Percentiles rank a stretch among this genome's conserved stretches.
Conservation (phyloP, 2,888 invertebrate genomes). For the Pelosia muscerda region DNA sequence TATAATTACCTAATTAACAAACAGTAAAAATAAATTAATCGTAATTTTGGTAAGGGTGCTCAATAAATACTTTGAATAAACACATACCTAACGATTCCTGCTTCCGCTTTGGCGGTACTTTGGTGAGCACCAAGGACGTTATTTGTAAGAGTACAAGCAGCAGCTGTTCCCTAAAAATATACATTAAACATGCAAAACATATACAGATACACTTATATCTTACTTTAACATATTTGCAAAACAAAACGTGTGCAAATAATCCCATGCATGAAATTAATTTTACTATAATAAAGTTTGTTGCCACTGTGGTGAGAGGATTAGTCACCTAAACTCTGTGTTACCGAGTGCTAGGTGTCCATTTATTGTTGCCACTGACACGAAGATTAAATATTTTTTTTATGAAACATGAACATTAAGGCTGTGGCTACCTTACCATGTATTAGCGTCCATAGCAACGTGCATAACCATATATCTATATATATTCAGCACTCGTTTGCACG, state of each 20-base stretch:
- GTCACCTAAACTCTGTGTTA: too few relatives aligned
- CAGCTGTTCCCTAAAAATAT: constrained; percentile 91
- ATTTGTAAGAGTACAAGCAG: constrained; percentile 95
- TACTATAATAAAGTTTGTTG: too few relatives aligned
- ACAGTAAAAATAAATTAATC: neutral
- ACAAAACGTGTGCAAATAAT: too few relatives aligned
- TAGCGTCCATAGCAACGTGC: constrained; percentile 97
- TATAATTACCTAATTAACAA: neutral
- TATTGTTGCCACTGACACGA: too few relatives aligned
- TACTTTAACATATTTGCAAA: neutral
- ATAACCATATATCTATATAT: constrained; percentile 99
- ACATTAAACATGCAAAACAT: neutral
- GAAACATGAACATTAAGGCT: neutral
- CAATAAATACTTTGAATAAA: too few relatives aligned
- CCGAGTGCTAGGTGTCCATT: too few relatives aligned
- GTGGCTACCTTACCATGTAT: constrained; percentile 93
- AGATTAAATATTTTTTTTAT: too few relatives aligned
- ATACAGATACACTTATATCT: neutral
- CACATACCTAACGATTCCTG: constrained; percentile 89
- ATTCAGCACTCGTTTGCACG: constrained; percentile 97
- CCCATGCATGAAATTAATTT: too few relatives aligned
- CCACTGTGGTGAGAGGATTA: too few relatives aligned
- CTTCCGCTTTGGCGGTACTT: constrained; percentile 92
- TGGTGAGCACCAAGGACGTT: constrained; percentile 95
- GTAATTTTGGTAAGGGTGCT: neutral